phyloP scores from a whole-genome alignment of 53 echinoderm and acorn worm genomes.

The Stichopus horrens region DNA sequence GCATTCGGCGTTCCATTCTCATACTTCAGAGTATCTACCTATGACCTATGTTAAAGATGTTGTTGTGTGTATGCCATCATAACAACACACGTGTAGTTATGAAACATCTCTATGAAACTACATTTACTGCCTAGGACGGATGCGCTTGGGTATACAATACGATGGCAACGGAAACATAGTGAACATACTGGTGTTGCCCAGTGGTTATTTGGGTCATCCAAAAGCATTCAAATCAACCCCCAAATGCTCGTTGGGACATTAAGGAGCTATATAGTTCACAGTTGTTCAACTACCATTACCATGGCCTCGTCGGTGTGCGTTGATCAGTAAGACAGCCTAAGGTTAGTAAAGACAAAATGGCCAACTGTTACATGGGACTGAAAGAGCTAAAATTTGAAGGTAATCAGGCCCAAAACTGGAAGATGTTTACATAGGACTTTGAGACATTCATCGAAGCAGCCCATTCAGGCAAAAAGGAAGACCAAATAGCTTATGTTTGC shows the following conservation, averaged over 20 bases:
- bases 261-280: neutral
- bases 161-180: conserved; percentile 8
- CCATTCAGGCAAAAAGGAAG: neutral
- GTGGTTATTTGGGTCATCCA: neutral
- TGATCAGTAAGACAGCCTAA: neutral
- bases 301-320: neutral
- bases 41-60: too few species aligned
- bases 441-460: neutral
- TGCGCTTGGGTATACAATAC: neutral
- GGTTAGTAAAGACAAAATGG: neutral
- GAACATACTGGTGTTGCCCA: neutral
- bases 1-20: too few species aligned
- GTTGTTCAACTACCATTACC: neutral
- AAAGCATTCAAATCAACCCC: neutral
- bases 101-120: too few species aligned
- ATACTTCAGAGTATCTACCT: too few species aligned
- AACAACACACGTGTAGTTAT: too few species aligned
- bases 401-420: conserved; percentile 16
- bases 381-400: conserved; percentile 6
- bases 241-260: conserved; percentile 5
- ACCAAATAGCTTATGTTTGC: neutral
- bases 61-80: too few species aligned
- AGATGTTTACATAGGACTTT: neutral
- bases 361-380: neutral
- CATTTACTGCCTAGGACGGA: too few species aligned